These are phyloP conservation scores for Pogoniulus pusillus DNA, from an alignment of 2,797 vertebrate genomes.

Conservation along the genomic window DNA sequence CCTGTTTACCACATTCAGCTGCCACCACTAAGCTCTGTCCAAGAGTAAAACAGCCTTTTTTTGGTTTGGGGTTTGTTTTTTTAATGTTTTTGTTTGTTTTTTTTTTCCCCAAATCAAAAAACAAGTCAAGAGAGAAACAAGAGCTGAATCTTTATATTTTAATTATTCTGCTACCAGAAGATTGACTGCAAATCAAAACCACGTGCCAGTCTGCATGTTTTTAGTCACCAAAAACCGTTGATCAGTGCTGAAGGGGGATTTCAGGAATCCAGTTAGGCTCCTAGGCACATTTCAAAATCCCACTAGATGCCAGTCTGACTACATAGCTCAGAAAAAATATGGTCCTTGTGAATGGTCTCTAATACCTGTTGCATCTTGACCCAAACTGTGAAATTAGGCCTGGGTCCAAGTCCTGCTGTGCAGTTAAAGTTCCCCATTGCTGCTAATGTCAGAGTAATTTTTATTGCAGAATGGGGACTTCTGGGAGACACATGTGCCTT, in stretches of 20 bases:
- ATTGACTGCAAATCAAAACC: slow-evolving; percentile 57
- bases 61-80: too few species aligned
- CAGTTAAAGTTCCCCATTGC: neutral
- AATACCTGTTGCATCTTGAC: slow-evolving; percentile 45
- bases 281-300: slow-evolving; percentile 42
- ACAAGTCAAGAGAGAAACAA: neutral
- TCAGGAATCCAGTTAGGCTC: slow-evolving; percentile 25
- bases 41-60: slow-evolving; percentile 16
- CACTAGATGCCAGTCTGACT: slow-evolving; percentile 63
- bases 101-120: neutral
- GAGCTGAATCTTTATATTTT: slow-evolving; percentile 10
- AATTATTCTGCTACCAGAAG: slow-evolving; percentile 7
- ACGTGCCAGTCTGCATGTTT: slow-evolving; percentile 38
- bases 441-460: neutral
- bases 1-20: slow-evolving; percentile 48
- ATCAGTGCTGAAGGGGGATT: neutral
- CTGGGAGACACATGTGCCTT: neutral
- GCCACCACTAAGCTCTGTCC: slow-evolving; percentile 43
- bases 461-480: neutral
- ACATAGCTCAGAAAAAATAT: slow-evolving; percentile 32
- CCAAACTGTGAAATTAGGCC: slow-evolving; percentile 9
- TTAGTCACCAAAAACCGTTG: slow-evolving; percentile 32
- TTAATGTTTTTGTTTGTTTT: neutral
- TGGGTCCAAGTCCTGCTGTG: slow-evolving; percentile 9
- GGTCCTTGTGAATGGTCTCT: slow-evolving; percentile 9